Percentiles rank a stretch among this genome's conserved stretches.
phyloP scores from a whole-genome alignment of 1,140 invertebrate genomes.

The Agrypnia vestita region DNA sequence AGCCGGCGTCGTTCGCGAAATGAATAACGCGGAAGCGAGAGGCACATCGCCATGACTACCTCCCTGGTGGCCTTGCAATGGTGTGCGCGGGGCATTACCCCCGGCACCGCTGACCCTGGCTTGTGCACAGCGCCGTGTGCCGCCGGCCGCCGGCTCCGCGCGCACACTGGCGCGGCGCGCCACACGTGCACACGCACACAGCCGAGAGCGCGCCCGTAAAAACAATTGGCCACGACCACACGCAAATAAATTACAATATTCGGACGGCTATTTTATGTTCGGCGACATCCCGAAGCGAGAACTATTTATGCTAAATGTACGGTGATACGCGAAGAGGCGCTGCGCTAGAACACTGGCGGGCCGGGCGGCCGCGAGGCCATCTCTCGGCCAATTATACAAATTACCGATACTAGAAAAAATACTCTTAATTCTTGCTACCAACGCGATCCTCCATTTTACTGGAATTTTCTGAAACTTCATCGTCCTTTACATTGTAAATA shows the following conservation, averaged over 20 bases:
- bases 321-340: slow-evolving; percentile 23
- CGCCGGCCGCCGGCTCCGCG: slow-evolving; percentile 1
- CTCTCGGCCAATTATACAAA: neutral
- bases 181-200: slow-evolving; percentile 30
- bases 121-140: slow-evolving; percentile 57
- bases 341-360: neutral
- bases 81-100: slow-evolving; percentile 60
- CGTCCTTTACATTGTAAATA: too few relatives aligned
- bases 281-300: slow-evolving; percentile 39
- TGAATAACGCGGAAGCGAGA: slow-evolving; percentile 57
- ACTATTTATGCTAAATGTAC: slow-evolving; percentile 41
- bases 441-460: too few relatives aligned
- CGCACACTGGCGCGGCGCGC: neutral
- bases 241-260: slow-evolving; percentile 40
- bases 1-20: neutral
- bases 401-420: neutral
- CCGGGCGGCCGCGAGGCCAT: neutral
- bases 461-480: too few relatives aligned
- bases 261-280: slow-evolving; percentile 40
- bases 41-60: slow-evolving; percentile 53
- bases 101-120: slow-evolving; percentile 60
- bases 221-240: slow-evolving; percentile 44
- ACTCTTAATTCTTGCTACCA: too few relatives aligned
- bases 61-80: slow-evolving; percentile 61
- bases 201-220: slow-evolving; percentile 3